Percentiles rank a stretch among this genome's conserved stretches.
Evolutionary conservation across 92 coral and sea anemone species (phyloP).

Genomic region (Blastomussa wellsi): DNA sequence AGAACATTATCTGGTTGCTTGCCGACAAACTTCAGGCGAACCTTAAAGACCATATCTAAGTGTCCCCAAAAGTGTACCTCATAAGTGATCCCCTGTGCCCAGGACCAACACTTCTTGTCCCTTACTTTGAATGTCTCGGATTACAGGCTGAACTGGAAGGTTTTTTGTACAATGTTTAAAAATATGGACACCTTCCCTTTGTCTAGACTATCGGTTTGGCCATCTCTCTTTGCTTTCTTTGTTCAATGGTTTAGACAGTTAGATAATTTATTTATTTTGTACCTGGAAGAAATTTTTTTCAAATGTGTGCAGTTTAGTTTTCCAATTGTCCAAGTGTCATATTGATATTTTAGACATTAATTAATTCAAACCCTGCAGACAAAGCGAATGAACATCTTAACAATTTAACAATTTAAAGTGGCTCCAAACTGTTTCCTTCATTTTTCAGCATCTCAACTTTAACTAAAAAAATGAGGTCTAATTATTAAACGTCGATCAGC

Average conservation of each 20-base stretch:
- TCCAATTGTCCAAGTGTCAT: constrained; percentile 17
- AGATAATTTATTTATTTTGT: constrained; percentile 38
- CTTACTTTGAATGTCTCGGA: not conserved
- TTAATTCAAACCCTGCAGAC: constrained; percentile 18
- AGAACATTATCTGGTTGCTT: not conserved
- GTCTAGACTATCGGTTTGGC: not conserved
- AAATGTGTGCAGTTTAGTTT: not conserved
- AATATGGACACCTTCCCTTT: not conserved
- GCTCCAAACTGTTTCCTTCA: too few relatives aligned
- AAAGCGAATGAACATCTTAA: constrained; percentile 9
- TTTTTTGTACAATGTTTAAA: not conserved
- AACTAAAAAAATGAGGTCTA: too few relatives aligned
- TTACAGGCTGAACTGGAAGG: not conserved
- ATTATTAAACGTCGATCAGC: too few relatives aligned
- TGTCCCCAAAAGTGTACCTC: not conserved
- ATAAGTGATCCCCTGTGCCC: not conserved
- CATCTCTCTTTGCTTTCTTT: constrained; percentile 12
- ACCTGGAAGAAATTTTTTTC: not conserved
- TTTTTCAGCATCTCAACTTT: too few relatives aligned
- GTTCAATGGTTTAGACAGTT: not conserved
- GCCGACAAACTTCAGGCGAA: not conserved
- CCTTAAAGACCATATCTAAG: not conserved
- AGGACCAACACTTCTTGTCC: not conserved
- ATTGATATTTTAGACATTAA: not conserved
- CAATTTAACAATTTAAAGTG: not conserved